These are phyloP conservation scores for Coenonympha glycerion DNA, from an alignment of 2,888 invertebrate species.

Conservation along the genomic window DNA sequence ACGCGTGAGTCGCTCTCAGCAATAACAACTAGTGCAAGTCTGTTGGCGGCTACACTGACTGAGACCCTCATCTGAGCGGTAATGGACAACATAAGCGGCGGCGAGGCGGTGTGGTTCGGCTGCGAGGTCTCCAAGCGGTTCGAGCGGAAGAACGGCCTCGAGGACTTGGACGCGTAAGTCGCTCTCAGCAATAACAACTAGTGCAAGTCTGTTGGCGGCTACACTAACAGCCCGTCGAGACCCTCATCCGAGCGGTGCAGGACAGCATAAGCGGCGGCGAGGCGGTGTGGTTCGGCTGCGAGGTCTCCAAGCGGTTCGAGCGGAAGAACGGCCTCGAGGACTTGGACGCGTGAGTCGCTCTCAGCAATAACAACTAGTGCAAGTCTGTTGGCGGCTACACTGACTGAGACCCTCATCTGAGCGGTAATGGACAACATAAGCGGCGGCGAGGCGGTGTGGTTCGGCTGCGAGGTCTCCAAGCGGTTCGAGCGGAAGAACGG, in stretches of 20 bases:
- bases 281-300: constrained; percentile 95
- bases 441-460: constrained; percentile 92
- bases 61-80: too few species aligned
- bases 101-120: constrained; percentile 95
- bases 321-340: constrained; percentile 87
- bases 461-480: constrained; percentile 92
- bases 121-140: constrained; percentile 90
- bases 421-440: constrained; percentile 85
- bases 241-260: constrained; percentile 81
- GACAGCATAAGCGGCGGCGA: constrained; percentile 87
- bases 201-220: too few species aligned
- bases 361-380: too few species aligned
- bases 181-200: too few species aligned
- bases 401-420: too few species aligned
- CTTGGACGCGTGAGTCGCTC: constrained; percentile 82
- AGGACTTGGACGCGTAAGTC: constrained; percentile 85
- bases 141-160: constrained; percentile 84
- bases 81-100: constrained; percentile 84
- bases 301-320: constrained; percentile 87
- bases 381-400: too few species aligned
- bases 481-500: constrained; percentile 86
- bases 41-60: too few species aligned
- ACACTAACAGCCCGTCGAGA: constrained; percentile 87
- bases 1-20: constrained; percentile 84
- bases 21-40: too few species aligned